Evolutionary conservation across 2,888 invertebrate genomes (phyloP).

Genomic region (Coenonympha glycerion): DNA sequence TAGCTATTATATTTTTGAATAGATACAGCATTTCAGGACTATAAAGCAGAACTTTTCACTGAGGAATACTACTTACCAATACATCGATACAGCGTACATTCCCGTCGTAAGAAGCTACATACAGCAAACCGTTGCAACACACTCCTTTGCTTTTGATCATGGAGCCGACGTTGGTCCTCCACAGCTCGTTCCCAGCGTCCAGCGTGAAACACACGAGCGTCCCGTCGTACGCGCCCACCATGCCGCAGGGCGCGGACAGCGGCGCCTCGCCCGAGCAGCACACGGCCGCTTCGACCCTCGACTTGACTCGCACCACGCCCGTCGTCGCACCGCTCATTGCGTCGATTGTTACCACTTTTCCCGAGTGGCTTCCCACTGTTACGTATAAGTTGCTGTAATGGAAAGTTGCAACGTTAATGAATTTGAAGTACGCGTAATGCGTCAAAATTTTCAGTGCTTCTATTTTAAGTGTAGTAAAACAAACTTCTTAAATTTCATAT

Average conservation of each 20-base stretch:
- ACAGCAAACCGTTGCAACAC: conserved; percentile 57
- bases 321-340: conserved; percentile 67
- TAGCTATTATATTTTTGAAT: no score
- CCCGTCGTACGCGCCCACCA: conserved; percentile 87
- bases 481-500: no score
- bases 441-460: no score
- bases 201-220: conserved; percentile 79
- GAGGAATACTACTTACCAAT: conserved; percentile 61
- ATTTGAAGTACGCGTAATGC: no score
- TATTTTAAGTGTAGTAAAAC: no score
- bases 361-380: conserved; percentile 80
- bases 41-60: no score
- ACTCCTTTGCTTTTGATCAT: conserved; percentile 79
- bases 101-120: conserved; percentile 84
- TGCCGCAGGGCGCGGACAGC: conserved; percentile 52
- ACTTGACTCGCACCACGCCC: conserved; percentile 72
- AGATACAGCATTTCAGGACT: no score
- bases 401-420: no score
- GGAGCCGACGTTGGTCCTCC: conserved; percentile 78
- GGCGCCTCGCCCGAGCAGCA: conserved; percentile 50
- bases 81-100: conserved; percentile 76
- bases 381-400: conserved; percentile 57
- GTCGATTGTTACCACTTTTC: conserved; percentile 78
- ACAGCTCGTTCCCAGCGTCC: conserved; percentile 70
- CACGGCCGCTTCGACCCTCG: conserved; percentile 83